Evolutionary conservation across 2,797 vertebrate species (phyloP), one percentile per base, ranked within the genome.

Genomic region (Danio jaintianensis): DNA sequence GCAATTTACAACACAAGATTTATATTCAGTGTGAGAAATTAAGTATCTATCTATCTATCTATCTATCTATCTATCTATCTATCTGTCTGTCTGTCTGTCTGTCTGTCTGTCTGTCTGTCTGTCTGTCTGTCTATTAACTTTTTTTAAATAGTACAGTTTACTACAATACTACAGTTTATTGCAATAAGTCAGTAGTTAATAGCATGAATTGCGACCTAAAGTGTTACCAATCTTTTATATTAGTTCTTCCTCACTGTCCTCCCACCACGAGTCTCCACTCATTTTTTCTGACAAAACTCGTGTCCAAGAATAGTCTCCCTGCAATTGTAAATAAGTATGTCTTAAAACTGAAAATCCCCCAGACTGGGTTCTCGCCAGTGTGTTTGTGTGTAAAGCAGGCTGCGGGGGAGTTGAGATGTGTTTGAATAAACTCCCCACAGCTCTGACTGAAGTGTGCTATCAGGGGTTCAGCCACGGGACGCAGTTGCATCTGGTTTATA

Each of bases 401-500:
- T 67, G 22, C 67, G 9, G 90, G 29, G 89, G 91, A 92, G 84
- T 87, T 84, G 74, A 83, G 88, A 76, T 73, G 82, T 89, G 90
- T 91, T 92, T 93, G 91, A 93, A 91, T 90, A 93, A 89, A 86
- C 87, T 90, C 90, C 87, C 90, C 66, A 75, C 56, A 85, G 90
- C 81, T 87, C 67, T 61, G 88, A 88, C 89, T 91, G 90, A 92
- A 89, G 87, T 85, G 88, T 85, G 87, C 87, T 85, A 89, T 84
- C 90, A 91, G 68, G 88, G 90, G 93, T 93, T 94, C 93, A 93
- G 89, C 83, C 68, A 78, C 48, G 80, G 93, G 91, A 91, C 92
- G 90, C 55, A 58, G 68, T 62, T 58, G 42, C 75, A 29, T 45
- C 75, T 45, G 42, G 52, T 56, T 66, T 64, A 16, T 62, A 18